Evolutionary conservation across 1,140 invertebrate genomes (phyloP).

Genomic region (Drosophila saltans): DNA sequence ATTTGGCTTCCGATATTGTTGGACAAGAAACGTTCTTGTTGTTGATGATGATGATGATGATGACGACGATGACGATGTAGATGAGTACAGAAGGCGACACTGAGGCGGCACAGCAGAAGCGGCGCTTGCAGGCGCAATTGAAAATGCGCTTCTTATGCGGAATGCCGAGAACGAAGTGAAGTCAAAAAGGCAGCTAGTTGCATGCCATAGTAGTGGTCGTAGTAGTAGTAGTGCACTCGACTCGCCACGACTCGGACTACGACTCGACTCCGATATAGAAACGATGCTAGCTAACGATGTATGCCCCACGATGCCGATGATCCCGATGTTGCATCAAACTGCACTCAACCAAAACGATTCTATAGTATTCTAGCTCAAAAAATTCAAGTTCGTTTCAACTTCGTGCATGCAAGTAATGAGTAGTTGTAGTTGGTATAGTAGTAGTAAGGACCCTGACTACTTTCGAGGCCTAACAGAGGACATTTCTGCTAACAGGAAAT

Average conservation of each 20-base stretch:
- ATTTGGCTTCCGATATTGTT: conserved; percentile 16
- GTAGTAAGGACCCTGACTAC: neutral
- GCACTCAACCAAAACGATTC: conserved; percentile 26
- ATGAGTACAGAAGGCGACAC: conserved; percentile 41
- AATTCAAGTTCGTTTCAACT: conserved; percentile 11
- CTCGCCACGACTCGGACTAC: conserved; percentile 12
- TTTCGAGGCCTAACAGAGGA: conserved; percentile 5
- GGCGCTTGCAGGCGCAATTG: conserved; percentile 60
- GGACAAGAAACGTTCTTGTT: conserved; percentile 48
- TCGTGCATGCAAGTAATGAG: conserved; percentile 7
- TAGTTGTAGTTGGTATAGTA: too few species aligned
- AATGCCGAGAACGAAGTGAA: conserved; percentile 50
- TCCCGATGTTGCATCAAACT: conserved; percentile 1
- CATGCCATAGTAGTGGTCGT: conserved; percentile 40
- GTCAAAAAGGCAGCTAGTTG: conserved; percentile 15
- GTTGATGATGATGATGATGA: neutral
- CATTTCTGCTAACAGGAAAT: conserved; percentile 11
- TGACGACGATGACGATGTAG: neutral
- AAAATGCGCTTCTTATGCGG: conserved; percentile 72
- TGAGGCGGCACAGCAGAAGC: conserved; percentile 32
- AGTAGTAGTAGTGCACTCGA: conserved; percentile 68
- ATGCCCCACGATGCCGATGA: neutral
- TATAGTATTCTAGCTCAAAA: conserved; percentile 15
- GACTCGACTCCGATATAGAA: too few species aligned
- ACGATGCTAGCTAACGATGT: neutral